Percentiles rank a stretch among this genome's conserved stretches.
phyloP scores from a whole-genome alignment of 2,888 invertebrate genomes.

The Zootermopsis nevadensis region DNA sequence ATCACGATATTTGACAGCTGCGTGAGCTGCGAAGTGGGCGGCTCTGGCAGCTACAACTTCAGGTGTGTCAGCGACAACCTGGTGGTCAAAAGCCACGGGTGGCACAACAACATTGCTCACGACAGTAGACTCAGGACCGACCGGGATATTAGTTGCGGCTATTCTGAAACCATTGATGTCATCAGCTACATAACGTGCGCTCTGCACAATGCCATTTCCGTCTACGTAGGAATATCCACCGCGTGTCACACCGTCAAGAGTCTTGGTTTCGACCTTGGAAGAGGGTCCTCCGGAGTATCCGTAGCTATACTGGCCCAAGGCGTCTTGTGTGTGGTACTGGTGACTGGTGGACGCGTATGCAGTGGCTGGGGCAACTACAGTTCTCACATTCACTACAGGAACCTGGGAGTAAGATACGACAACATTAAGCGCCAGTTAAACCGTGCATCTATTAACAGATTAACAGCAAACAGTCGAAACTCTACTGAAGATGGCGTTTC shows the following conservation, averaged over 20 bases:
- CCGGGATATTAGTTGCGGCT: conserved; percentile 64
- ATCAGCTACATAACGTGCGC: conserved; percentile 63
- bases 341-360: conserved; percentile 48
- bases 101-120: background rate
- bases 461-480: no score
- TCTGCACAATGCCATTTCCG: conserved; percentile 62
- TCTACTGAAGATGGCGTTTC: no score
- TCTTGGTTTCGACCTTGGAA: conserved; percentile 60
- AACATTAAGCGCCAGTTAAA: no score
- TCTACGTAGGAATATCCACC: conserved; percentile 65
- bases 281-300: conserved; percentile 65
- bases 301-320: conserved; percentile 69
- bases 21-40: background rate
- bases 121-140: conserved; percentile 48
- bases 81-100: background rate
- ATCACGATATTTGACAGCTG: background rate
- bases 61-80: background rate
- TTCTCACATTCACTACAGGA: no score
- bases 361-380: conserved; percentile 58
- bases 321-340: conserved; percentile 71
- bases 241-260: conserved; percentile 62
- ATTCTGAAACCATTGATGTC: conserved; percentile 63
- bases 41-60: conserved; percentile 8
- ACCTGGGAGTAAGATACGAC: no score
- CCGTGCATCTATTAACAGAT: no score